phyloP scores from a whole-genome alignment of 2,888 invertebrate species.

The Epistrophella euchroma region DNA sequence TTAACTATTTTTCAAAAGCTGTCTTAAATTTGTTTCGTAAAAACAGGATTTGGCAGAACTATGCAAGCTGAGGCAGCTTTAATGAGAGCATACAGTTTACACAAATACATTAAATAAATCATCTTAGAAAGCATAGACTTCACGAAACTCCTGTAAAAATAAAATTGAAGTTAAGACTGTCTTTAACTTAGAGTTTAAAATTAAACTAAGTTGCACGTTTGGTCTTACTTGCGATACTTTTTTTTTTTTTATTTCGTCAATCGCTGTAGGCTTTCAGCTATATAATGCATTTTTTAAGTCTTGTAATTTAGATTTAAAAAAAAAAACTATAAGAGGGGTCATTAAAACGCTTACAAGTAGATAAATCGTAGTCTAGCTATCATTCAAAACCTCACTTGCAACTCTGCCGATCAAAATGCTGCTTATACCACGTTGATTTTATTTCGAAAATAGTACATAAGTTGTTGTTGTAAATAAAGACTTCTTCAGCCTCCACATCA shows the following conservation, averaged over 20 bases:
- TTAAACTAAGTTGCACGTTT: slow-evolving; percentile 21
- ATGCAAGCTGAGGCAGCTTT: slow-evolving; percentile 23
- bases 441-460: slow-evolving; percentile 16
- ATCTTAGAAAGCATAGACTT: slow-evolving; percentile 19
- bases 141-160: slow-evolving; percentile 5
- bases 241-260: background rate
- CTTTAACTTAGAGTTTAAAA: slow-evolving; percentile 15
- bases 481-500: slow-evolving; percentile 36
- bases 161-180: slow-evolving; percentile 30
- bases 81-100: background rate
- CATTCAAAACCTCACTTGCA: slow-evolving; percentile 40
- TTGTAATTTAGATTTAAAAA: slow-evolving; percentile 17
- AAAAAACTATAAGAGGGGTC: slow-evolving; percentile 33
- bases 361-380: slow-evolving; percentile 30
- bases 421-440: slow-evolving; percentile 16
- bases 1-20: background rate
- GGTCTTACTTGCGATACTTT: background rate
- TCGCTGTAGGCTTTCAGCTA: slow-evolving; percentile 17
- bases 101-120: background rate
- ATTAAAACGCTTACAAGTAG: slow-evolving; percentile 43
- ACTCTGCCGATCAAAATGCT: slow-evolving; percentile 48
- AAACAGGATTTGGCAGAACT: slow-evolving; percentile 45
- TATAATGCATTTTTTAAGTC: background rate
- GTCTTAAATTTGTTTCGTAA: slow-evolving; percentile 16
- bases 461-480: slow-evolving; percentile 41